A percentile compares a stretch with the other conserved stretches of the same genome.
Evolutionary conservation across 2,113 vertebrate species (phyloP).

Genomic region (Enhydra lutris): DNA sequence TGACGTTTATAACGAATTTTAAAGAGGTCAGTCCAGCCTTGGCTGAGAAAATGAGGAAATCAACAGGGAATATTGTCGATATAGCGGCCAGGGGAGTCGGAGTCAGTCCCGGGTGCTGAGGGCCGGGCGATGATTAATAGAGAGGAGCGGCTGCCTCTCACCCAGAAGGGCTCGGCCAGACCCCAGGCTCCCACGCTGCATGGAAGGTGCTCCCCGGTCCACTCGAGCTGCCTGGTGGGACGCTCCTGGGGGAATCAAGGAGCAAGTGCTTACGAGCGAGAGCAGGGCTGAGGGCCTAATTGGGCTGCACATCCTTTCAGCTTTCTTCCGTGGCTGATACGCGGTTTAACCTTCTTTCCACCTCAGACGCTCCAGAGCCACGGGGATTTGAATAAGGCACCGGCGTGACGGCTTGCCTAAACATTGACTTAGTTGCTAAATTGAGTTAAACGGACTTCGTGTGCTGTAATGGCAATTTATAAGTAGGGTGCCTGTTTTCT

Average conservation of each 20-base stretch:
- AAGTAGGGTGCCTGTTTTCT: constrained; percentile 2
- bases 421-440: constrained; percentile 73
- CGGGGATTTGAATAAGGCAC: constrained; percentile 80
- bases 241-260: constrained; percentile 83
- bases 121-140: constrained; percentile 87
- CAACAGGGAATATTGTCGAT: constrained; percentile 92
- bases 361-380: constrained; percentile 75
- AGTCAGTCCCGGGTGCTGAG: constrained; percentile 87
- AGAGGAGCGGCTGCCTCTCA: constrained; percentile 82
- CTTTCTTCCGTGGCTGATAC: constrained; percentile 84
- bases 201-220: constrained; percentile 84
- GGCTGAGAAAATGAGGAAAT: constrained; percentile 91
- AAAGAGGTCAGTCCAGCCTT: constrained; percentile 91
- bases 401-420: constrained; percentile 74
- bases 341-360: constrained; percentile 88
- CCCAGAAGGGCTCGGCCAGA: constrained; percentile 83
- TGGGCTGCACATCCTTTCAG: constrained; percentile 84
- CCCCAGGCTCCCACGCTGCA: constrained; percentile 79
- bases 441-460: constrained; percentile 75
- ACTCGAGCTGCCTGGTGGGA: constrained; percentile 80
- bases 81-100: constrained; percentile 87
- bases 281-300: constrained; percentile 86
- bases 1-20: constrained; percentile 96
- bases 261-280: constrained; percentile 81
- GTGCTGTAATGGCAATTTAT: constrained; percentile 57